Percentiles rank a stretch among this genome's conserved stretches.
These are phyloP conservation scores for Mobula hypostoma DNA, from an alignment of 2,113 vertebrate genomes.

Conservation along the genomic window DNA sequence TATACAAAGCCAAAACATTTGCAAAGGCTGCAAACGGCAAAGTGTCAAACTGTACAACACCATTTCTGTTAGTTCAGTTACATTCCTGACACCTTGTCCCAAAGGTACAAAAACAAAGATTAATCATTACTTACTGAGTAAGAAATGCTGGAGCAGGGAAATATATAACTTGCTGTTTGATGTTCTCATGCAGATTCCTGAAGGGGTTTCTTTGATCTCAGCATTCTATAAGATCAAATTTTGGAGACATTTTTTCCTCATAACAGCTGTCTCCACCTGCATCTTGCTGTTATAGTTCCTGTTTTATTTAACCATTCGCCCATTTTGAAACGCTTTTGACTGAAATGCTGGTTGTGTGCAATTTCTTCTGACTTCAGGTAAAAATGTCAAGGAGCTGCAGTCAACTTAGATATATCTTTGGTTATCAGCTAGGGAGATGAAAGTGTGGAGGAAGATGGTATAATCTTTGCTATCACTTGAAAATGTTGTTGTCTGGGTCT, in stretches of 20 bases:
- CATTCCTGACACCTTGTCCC: not conserved
- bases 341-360: not conserved
- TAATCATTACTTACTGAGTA: not conserved
- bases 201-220: slow-evolving; percentile 21
- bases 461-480: not conserved
- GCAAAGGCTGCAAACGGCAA: not conserved
- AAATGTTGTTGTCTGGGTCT: not conserved
- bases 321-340: not conserved
- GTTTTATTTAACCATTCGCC: not conserved
- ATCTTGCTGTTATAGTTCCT: slow-evolving; percentile 6
- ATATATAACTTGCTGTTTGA: slow-evolving; percentile 27
- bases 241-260: not conserved
- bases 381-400: not conserved
- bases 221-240: not conserved
- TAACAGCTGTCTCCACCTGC: not conserved
- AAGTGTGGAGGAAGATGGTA: not conserved
- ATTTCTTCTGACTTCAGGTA: not conserved
- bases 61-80: not conserved
- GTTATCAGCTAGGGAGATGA: not conserved
- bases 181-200: not conserved
- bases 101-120: not conserved
- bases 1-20: not conserved
- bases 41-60: not conserved
- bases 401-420: not conserved
- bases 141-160: not conserved